phyloP scores from a whole-genome alignment of 2,113 vertebrate species.

The Scomber japonicus region DNA sequence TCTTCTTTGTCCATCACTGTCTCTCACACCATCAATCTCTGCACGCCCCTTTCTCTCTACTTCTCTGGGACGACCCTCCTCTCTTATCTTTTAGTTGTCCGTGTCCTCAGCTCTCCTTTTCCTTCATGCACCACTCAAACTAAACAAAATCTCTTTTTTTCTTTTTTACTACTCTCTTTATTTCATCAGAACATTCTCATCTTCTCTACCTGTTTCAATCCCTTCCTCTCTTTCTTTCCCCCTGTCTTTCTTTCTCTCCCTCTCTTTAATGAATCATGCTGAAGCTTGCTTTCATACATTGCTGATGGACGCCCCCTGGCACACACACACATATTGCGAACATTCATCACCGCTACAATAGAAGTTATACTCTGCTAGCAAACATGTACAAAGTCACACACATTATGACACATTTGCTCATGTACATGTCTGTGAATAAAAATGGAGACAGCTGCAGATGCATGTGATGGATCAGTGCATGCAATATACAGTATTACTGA shows the following conservation, averaged over 20 bases:
- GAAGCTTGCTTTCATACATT: conserved; percentile 77
- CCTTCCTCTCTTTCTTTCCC: conserved; percentile 22
- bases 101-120: background rate
- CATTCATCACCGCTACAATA: conserved; percentile 83
- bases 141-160: background rate
- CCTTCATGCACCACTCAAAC: background rate
- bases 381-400: conserved; percentile 43
- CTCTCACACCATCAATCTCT: background rate
- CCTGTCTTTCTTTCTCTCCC: conserved; percentile 6
- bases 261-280: conserved; percentile 81
- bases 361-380: conserved; percentile 67
- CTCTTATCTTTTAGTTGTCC: background rate
- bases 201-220: conserved; percentile 27
- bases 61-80: background rate
- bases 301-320: conserved; percentile 84
- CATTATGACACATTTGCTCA: conserved; percentile 37
- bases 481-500: background rate
- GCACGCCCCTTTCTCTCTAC: no score
- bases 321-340: conserved; percentile 82
- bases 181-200: conserved; percentile 14
- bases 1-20: background rate
- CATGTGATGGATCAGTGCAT: background rate
- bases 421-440: conserved; percentile 38
- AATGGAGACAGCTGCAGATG: conserved; percentile 1
- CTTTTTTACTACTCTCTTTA: background rate